Percentiles rank a stretch among this genome's conserved stretches.
Evolutionary conservation across 2,797 vertebrate species (phyloP).

Genomic region (Scyliorhinus canicula): DNA sequence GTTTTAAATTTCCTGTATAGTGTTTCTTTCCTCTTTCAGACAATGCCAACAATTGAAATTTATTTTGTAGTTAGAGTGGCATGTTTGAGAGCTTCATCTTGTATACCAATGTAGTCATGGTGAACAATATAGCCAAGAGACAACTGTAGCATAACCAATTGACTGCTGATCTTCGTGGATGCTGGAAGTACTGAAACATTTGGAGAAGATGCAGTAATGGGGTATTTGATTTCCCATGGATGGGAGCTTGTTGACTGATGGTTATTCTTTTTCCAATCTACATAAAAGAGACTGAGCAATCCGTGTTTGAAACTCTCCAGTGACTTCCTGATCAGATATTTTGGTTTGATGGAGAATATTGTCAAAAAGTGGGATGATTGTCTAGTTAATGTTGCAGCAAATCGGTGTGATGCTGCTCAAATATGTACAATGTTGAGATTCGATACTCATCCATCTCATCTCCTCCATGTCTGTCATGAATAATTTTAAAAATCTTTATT

Average conservation of each 20-base stretch:
- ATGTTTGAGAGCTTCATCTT: background rate
- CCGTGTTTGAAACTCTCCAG: background rate
- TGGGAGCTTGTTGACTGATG: background rate
- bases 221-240: background rate
- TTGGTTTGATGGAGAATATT: background rate
- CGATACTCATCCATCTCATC: background rate
- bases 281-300: background rate
- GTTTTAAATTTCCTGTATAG: background rate
- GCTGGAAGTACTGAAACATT: background rate
- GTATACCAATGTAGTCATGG: no score
- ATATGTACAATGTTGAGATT: background rate
- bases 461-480: background rate
- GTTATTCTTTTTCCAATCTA: background rate
- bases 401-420: background rate
- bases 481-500: no score
- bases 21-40: background rate
- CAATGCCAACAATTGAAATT: background rate
- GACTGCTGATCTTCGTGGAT: background rate
- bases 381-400: background rate
- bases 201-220: background rate
- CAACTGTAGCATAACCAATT: background rate
- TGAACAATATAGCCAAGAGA: background rate
- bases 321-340: background rate
- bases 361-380: background rate
- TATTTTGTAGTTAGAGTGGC: background rate